phyloP scores from a whole-genome alignment of 2,888 invertebrate genomes.

The Synergus laeviventris region DNA sequence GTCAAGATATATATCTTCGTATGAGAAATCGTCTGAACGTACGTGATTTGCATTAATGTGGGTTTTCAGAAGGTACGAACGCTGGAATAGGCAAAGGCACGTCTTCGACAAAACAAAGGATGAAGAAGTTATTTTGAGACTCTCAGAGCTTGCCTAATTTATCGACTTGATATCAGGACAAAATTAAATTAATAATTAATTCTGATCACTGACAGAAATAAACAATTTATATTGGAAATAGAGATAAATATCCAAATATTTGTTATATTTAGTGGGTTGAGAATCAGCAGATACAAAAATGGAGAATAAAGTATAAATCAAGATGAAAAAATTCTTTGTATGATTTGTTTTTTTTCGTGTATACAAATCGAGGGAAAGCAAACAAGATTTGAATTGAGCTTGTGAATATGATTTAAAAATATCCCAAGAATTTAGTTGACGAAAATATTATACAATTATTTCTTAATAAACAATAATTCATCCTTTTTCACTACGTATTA shows the following conservation, averaged over 20 bases:
- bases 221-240: background rate
- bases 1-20: slow-evolving; percentile 10
- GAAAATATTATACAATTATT: background rate
- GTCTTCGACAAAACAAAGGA: slow-evolving; percentile 28
- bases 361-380: background rate
- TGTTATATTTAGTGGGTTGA: background rate
- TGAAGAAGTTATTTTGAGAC: slow-evolving; percentile 31
- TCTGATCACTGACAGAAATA: background rate
- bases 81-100: slow-evolving; percentile 13
- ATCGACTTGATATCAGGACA: background rate
- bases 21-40: slow-evolving; percentile 37
- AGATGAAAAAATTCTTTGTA: background rate
- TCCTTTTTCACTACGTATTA: no score
- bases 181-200: background rate
- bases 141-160: slow-evolving; percentile 18
- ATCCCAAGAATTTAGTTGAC: background rate
- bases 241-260: background rate
- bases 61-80: slow-evolving; percentile 26
- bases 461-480: background rate
- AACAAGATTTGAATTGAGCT: background rate
- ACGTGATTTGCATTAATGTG: slow-evolving; percentile 37
- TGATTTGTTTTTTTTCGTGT: background rate
- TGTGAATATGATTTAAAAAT: background rate
- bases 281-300: background rate
- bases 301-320: background rate